These are phyloP conservation scores for Haliclystus octoradiatus DNA, from an alignment of 30 jellyfish, hydroid and myxozoan genomes.

Conservation along the genomic window DNA sequence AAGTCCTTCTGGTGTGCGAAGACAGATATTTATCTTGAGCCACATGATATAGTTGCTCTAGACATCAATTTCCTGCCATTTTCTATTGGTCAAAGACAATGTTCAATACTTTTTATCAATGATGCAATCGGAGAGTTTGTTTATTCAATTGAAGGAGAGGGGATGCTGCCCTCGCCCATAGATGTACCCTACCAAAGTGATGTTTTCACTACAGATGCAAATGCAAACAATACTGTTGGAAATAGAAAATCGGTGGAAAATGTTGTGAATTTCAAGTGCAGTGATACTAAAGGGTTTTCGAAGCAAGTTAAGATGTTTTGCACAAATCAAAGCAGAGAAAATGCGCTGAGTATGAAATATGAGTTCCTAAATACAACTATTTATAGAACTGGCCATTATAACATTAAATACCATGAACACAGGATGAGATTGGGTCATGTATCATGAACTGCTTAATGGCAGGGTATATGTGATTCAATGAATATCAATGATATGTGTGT, in stretches of 20 bases:
- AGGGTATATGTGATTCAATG: no score
- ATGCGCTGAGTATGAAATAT: constrained; percentile 72
- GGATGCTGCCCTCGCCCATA: constrained; percentile 66
- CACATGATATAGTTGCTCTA: constrained; percentile 20
- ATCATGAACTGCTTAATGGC: no score
- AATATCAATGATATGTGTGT: neutral
- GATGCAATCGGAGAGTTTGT: constrained; percentile 82
- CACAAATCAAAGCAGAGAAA: constrained; percentile 56
- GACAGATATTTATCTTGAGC: constrained; percentile 25
- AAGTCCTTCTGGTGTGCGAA: constrained; percentile 78
- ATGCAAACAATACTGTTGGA: constrained; percentile 53
- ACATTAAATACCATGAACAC: no score
- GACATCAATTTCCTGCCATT: constrained; percentile 82
- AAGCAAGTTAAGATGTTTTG: constrained; percentile 52
- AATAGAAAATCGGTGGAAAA: constrained; percentile 37
- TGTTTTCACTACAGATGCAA: constrained; percentile 33
- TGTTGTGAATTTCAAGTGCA: constrained; percentile 81
- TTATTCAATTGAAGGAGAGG: constrained; percentile 72
- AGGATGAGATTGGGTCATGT: no score
- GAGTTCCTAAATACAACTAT: no score
- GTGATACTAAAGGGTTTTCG: constrained; percentile 37
- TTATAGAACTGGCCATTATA: no score
- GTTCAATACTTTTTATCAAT: constrained; percentile 65
- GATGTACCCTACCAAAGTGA: constrained; percentile 48
- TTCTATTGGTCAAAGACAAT: constrained; percentile 66